Base-by-base conservation (phyloP, 2,113 vertebrate genomes). In the Ariopsis seemanni region DNA sequence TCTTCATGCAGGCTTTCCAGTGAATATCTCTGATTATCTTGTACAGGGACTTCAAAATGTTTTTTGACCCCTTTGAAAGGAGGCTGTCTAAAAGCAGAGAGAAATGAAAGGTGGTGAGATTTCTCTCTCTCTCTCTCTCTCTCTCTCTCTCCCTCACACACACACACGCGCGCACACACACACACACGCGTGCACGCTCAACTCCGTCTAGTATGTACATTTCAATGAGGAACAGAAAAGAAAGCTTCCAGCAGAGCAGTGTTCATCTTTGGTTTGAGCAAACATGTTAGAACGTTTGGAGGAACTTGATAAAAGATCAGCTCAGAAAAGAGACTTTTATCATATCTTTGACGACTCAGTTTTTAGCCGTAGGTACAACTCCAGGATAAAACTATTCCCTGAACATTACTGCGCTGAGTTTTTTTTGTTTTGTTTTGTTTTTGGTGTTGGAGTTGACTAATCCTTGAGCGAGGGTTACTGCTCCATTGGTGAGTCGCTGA, bases 1-100 rank as follows among this genome's bases (percentile, higher is more conserved):
- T 62, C 22, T 78, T 75, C 50, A 25, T 81, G 27, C 25, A n/a
- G 18, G 14, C 71, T 52, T 52, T 58, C 79, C 90, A 87, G 90
- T 87, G 67, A 86, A 92, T 88, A 89, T 86, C 88, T 87, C 89
- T 90, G 88, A 93, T 92, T 89, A 91, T 89, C 92, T 90, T 92
- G 89, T 88, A 86, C 81, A 78, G 84, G 53, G 77, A 82, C 92
- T 92, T 90, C 90, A 91, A 87, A 88, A 90, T 87, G 89, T 88
- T 90, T 79, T 80, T 84, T 88, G 86, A 90, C 85, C 63, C 72
- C 71, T 91, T 88, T 90, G 85, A 88, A 90, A 89, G 58, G 27
- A 79, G 42, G 63, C 71, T 30, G 15, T 84, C 78, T 88, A 90
- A 91, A 87, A 92, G 87, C 89, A 78, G 67, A 85, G 72, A 53